A percentile compares a stretch with the other conserved stretches of the same genome.
These are phyloP conservation scores for Neosalanx taihuensis DNA, from an alignment of 2,797 vertebrate genomes.

Conservation along the genomic window DNA sequence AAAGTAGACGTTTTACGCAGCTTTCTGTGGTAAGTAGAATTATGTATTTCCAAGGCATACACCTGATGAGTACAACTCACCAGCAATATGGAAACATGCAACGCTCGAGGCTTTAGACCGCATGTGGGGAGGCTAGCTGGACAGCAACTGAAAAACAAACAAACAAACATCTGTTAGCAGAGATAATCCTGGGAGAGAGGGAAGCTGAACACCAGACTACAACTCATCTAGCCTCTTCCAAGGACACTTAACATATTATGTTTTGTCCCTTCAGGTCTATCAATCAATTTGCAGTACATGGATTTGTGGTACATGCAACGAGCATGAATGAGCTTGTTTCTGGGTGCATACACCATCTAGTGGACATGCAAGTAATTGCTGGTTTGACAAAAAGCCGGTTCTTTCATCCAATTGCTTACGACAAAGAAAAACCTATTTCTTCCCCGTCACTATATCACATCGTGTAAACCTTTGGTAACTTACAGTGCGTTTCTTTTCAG, in stretches of 20 bases:
- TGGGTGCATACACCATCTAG: conserved; percentile 10
- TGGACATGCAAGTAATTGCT: neutral
- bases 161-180: conserved; percentile 12
- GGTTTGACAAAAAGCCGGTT: neutral
- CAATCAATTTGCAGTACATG: neutral
- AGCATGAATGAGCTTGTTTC: neutral
- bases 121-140: conserved; percentile 17
- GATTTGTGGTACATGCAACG: neutral
- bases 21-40: neutral
- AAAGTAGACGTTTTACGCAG: neutral
- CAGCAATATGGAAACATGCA: conserved; percentile 51
- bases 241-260: neutral
- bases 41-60: conserved; percentile 15
- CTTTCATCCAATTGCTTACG: neutral
- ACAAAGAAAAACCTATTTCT: neutral
- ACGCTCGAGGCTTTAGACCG: conserved; percentile 13
- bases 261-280: neutral
- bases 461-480: neutral
- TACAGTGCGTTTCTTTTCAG: conserved; percentile 25
- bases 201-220: neutral
- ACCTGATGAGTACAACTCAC: conserved; percentile 31
- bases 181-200: neutral
- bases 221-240: too few relatives aligned
- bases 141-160: conserved; percentile 32
- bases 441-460: neutral